These are phyloP conservation scores for Bradypodion pumilum DNA, from an alignment of 2,797 vertebrate genomes.

Conservation along the genomic window DNA sequence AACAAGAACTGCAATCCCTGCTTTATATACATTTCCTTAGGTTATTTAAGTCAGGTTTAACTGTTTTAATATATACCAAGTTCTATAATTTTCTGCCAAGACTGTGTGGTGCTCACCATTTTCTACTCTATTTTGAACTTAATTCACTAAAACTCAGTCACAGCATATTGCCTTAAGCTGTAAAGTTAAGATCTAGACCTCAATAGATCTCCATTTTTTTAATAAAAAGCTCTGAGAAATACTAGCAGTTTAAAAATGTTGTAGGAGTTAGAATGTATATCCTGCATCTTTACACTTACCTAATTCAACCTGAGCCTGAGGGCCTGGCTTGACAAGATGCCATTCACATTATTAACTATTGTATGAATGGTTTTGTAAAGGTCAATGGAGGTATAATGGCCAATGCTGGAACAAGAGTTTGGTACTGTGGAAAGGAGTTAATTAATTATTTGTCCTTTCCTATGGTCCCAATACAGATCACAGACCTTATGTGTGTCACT, in stretches of 20 bases:
- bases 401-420: no score
- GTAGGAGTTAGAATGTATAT: background rate
- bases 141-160: background rate
- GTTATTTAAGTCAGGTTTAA: constrained; percentile 30
- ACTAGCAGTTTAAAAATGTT: background rate
- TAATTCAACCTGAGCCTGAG: constrained; percentile 4
- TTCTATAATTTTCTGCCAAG: background rate
- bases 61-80: background rate
- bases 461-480: no score
- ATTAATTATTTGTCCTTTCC: no score
- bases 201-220: background rate
- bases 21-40: constrained; percentile 30
- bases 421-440: no score
- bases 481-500: no score
- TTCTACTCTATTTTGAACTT: background rate
- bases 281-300: background rate
- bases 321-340: background rate
- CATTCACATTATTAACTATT: background rate
- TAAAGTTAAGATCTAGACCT: background rate
- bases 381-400: no score
- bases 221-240: background rate
- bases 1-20: constrained; percentile 46
- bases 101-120: background rate
- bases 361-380: no score
- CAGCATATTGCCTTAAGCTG: background rate